These are phyloP conservation scores for Rhea pennata DNA, from an alignment of 2,113 vertebrate species.

Conservation along the genomic window DNA sequence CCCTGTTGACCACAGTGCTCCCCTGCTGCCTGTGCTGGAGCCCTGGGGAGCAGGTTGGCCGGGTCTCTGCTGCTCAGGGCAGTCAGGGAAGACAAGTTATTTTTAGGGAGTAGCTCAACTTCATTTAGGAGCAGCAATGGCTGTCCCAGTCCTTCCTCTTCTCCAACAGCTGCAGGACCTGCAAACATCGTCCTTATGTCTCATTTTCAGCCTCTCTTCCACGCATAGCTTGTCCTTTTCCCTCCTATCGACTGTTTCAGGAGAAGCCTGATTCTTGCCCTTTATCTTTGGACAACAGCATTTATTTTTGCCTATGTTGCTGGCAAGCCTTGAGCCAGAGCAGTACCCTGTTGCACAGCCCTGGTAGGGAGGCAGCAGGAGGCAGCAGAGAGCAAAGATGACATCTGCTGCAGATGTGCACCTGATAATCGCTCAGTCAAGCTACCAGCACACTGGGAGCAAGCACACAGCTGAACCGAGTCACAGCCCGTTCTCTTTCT, in stretches of 20 bases:
- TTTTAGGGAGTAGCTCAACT: background rate
- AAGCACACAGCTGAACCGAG: background rate
- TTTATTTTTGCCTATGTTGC: background rate
- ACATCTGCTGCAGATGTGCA: background rate
- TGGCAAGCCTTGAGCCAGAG: background rate
- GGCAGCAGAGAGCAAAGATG: background rate
- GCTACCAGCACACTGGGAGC: background rate
- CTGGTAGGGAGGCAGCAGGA: background rate
- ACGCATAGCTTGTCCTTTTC: background rate
- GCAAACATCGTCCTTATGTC: background rate
- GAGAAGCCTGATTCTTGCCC: background rate
- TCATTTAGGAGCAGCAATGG: background rate
- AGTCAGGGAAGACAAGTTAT: background rate
- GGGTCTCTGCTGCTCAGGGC: background rate
- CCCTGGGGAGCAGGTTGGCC: background rate
- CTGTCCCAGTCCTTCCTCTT: background rate
- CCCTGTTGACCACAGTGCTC: background rate
- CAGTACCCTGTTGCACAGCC: background rate
- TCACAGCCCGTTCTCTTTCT: background rate
- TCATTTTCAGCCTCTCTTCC: background rate
- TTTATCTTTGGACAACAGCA: background rate
- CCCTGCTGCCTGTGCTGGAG: background rate
- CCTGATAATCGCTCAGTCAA: background rate
- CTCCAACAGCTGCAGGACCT: background rate
- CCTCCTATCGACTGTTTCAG: background rate